Evolutionary conservation across 2,797 vertebrate species (phyloP).

Genomic region (Fistularia tabacaria): DNA sequence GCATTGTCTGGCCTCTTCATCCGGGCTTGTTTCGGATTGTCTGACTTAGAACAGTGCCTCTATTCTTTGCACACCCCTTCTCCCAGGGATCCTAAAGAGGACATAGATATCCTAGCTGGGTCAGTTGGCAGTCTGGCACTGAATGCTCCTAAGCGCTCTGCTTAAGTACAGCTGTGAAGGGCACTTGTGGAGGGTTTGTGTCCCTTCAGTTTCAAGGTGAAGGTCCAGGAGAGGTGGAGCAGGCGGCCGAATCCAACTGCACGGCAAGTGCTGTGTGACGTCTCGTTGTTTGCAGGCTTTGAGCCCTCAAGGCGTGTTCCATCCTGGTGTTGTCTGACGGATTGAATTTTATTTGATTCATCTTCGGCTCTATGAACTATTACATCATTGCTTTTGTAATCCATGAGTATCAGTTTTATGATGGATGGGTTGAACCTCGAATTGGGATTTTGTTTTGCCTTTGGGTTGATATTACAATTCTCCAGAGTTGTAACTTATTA

Average conservation of each 20-base stretch:
- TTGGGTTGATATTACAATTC: too few species aligned
- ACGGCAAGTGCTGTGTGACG: slow-evolving; percentile 18
- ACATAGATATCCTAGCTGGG: slow-evolving; percentile 66
- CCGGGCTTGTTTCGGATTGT: slow-evolving; percentile 55
- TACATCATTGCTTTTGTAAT: too few species aligned
- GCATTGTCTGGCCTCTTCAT: slow-evolving; percentile 59
- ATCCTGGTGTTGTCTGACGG: slow-evolving; percentile 1
- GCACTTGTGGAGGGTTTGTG: slow-evolving; percentile 49
- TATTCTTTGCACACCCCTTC: slow-evolving; percentile 54
- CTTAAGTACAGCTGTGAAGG: slow-evolving; percentile 55
- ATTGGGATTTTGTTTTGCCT: too few species aligned
- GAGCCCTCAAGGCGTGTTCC: slow-evolving; percentile 8
- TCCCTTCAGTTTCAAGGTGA: slow-evolving; percentile 40
- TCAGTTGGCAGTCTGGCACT: slow-evolving; percentile 52
- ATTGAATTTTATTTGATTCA: background rate
- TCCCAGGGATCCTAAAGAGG: slow-evolving; percentile 63
- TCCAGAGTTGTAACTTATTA: too few species aligned
- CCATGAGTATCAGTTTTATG: too few species aligned
- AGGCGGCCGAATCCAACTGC: slow-evolving; percentile 39
- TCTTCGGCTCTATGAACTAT: too few species aligned
- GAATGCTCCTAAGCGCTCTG: slow-evolving; percentile 57
- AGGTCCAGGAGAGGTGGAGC: slow-evolving; percentile 42
- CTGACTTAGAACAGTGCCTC: slow-evolving; percentile 59
- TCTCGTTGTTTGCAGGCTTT: slow-evolving; percentile 5
- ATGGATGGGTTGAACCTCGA: too few species aligned